These are phyloP conservation scores for Scartelaos histophorus DNA, from an alignment of 2,113 vertebrate genomes.

Conservation along the genomic window DNA sequence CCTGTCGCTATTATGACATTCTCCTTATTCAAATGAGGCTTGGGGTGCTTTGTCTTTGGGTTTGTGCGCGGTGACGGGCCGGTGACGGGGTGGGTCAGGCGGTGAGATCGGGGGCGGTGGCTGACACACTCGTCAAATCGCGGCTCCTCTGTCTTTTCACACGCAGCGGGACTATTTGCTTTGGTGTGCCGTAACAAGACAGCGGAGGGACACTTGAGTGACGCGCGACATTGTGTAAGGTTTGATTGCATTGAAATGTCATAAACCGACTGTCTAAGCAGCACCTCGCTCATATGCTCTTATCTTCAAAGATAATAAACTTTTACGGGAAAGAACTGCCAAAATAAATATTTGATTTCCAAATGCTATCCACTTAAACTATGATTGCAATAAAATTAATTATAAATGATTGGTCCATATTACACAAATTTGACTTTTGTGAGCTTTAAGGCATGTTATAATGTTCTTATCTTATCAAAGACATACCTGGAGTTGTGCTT, in stretches of 20 bases:
- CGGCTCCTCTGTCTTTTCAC: constrained; percentile 63
- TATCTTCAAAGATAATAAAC: too few species aligned
- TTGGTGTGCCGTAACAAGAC: constrained; percentile 32
- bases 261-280: constrained; percentile 25
- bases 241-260: constrained; percentile 1
- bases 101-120: constrained; percentile 72
- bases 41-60: constrained; percentile 75
- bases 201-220: constrained; percentile 16
- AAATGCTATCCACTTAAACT: too few species aligned
- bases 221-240: constrained; percentile 7
- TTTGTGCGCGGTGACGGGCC: constrained; percentile 76
- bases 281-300: too few species aligned
- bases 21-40: constrained; percentile 78
- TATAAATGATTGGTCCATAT: too few species aligned
- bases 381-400: too few species aligned
- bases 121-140: constrained; percentile 78
- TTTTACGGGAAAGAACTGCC: too few species aligned
- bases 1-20: constrained; percentile 72
- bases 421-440: too few species aligned
- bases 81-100: constrained; percentile 76
- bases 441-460: too few species aligned
- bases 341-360: too few species aligned
- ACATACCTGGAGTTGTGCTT: too few species aligned
- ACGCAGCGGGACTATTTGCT: constrained; percentile 47
- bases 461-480: too few species aligned